Evolutionary conservation across 1,140 invertebrate genomes (phyloP).

Genomic region (Melipona quadrifasciata): DNA sequence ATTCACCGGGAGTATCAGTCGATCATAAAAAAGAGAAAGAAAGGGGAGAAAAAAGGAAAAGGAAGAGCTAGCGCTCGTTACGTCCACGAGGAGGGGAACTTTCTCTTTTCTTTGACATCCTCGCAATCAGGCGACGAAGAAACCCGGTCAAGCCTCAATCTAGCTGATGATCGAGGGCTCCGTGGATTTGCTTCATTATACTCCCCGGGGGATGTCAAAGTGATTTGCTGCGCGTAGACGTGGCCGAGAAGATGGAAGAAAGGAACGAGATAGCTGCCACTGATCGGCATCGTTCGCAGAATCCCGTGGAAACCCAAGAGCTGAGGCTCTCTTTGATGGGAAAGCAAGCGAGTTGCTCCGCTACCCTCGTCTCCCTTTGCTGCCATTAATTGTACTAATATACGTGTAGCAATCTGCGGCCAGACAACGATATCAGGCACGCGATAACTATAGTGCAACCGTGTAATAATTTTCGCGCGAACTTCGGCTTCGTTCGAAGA

Average conservation of each 20-base stretch:
- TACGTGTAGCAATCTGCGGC: neutral
- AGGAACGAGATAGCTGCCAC: conserved; percentile 24
- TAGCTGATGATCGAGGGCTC: conserved; percentile 51
- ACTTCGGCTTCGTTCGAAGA: neutral
- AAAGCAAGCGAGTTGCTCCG: neutral
- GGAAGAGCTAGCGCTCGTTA: conserved; percentile 13
- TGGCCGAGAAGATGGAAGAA: conserved; percentile 23
- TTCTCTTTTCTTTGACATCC: conserved; percentile 42
- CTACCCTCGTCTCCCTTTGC: neutral
- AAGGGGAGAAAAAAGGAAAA: too few species aligned
- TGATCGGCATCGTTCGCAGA: conserved; percentile 20
- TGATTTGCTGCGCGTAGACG: conserved; percentile 33
- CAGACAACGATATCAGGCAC: too few species aligned
- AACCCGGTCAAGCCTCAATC: conserved; percentile 27
- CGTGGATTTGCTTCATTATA: conserved; percentile 57
- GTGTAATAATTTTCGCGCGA: neutral
- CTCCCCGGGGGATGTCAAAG: conserved; percentile 51
- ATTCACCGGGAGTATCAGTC: neutral
- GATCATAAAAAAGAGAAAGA: neutral
- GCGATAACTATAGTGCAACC: neutral
- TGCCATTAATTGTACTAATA: neutral
- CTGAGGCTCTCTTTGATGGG: conserved; percentile 15
- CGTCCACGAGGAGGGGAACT: neutral
- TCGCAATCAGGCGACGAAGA: conserved; percentile 57
- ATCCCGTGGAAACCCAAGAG: neutral